Base-by-base conservation (phyloP, 2,797 vertebrate genomes). In the Protosalanx chinensis region DNA sequence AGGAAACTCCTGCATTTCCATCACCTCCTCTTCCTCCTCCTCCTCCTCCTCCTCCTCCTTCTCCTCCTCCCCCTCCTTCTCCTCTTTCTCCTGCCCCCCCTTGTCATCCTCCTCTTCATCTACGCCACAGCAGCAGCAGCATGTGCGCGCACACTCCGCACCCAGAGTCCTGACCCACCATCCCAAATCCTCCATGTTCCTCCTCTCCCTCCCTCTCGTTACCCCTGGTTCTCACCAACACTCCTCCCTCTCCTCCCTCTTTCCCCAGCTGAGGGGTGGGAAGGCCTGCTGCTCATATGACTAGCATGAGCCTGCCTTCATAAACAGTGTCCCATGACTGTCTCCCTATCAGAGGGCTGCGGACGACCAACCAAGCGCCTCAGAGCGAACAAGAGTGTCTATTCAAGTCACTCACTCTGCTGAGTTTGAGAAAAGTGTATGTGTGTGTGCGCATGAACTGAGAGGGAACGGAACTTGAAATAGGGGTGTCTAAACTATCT, bases 251-350 rank as follows among this genome's bases (percentile, higher is more conserved):
- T 56, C 32, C 32, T 5, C 13, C n/a, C 10, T 18, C 37, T 12
- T 6, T 37, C n/a, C 57, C 33, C n/a, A 73, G 75, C 33, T 30
- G 6, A 51, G 10, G n/a, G 61, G 71, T 76, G 63, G 71, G 72
- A 5, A 23, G 78, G 67, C 64, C 64, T 64, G 62, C 60, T 58
- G 77, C 88, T 93, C 91, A 88, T 83, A 86, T 93, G 93, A 94
- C 90, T 91, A 5, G 58, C 91, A 88, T 79, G 87, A 86, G 90
- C 85, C 85, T 80, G 79, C 82, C 83, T 41, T 77, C 81, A 76
- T 76, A 84, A 82, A 85, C 89, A 85, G 74, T 75, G 86, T 88
- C 93, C 79, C 91, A 87, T 94, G 93, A 94, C 89, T 85, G 80
- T 79, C 80, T 80, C 33, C 72, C 10, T 60, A 30, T 29, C 60